Conservation (phyloP, 2,888 invertebrate genomes). For the Leptopilina syphax region DNA sequence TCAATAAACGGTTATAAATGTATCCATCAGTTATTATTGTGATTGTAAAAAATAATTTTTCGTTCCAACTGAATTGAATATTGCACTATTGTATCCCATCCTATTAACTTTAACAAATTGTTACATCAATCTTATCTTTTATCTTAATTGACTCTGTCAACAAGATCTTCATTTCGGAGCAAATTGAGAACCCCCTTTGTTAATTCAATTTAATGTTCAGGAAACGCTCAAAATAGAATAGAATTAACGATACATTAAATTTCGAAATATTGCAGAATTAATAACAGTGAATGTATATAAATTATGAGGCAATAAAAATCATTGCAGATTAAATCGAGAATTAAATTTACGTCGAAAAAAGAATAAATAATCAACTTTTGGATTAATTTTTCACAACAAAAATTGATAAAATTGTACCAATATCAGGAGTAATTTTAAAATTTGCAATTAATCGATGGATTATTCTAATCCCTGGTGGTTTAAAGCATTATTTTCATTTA, state of each 20-base stretch:
- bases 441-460: too few species aligned
- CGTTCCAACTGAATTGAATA: slow-evolving; percentile 1
- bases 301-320: too few species aligned
- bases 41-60: not conserved
- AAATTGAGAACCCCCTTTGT: not conserved
- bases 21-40: not conserved
- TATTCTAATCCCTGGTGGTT: too few species aligned
- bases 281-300: too few species aligned
- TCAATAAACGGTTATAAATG: not conserved
- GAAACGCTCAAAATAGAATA: not conserved
- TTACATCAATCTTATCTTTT: slow-evolving; percentile 20
- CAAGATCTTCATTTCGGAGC: slow-evolving; percentile 25
- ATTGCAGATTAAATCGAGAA: too few species aligned
- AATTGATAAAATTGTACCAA: too few species aligned
- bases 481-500: too few species aligned
- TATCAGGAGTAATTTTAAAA: too few species aligned
- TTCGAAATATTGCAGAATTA: not conserved
- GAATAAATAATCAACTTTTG: too few species aligned
- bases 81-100: not conserved
- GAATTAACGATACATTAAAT: not conserved
- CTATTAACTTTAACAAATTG: slow-evolving; percentile 13
- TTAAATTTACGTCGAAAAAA: too few species aligned
- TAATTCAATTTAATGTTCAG: not conserved
- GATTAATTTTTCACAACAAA: too few species aligned
- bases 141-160: slow-evolving; percentile 33